Evolutionary conservation across 2,113 vertebrate species (phyloP).

Genomic region (Opisthocomus hoazin): DNA sequence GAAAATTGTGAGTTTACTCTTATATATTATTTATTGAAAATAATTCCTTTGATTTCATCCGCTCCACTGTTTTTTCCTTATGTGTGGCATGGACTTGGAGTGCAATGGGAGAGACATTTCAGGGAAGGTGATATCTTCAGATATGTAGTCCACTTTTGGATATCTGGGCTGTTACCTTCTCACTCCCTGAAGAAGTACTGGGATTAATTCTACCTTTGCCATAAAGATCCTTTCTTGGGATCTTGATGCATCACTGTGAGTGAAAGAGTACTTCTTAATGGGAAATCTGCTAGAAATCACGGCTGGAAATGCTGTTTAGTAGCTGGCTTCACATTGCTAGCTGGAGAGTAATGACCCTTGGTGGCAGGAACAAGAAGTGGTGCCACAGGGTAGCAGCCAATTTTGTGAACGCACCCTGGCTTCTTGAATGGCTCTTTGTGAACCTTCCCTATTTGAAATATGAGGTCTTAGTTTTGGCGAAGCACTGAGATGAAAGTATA

Average conservation of each 20-base stretch:
- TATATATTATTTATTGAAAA: conserved; percentile 4
- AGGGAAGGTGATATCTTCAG: not conserved
- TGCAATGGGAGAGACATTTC: not conserved
- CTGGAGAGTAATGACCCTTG: not conserved
- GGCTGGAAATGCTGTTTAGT: not conserved
- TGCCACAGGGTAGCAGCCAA: not conserved
- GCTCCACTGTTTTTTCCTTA: not conserved
- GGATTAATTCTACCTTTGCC: not conserved
- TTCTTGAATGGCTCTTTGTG: not conserved
- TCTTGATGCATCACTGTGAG: not conserved
- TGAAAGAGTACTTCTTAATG: not conserved
- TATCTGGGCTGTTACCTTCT: not conserved
- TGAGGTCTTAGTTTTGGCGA: rapidly evolving
- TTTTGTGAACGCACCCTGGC: not conserved
- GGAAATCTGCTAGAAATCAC: not conserved
- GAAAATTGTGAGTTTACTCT: not conserved
- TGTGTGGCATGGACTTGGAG: not conserved
- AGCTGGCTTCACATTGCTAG: not conserved
- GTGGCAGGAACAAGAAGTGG: not conserved
- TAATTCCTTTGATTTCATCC: not conserved
- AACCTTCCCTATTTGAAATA: not conserved
- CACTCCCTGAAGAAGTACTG: not conserved
- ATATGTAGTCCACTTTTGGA: not conserved
- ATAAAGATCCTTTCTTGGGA: not conserved
- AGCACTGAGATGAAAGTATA: not conserved